Base-by-base conservation (phyloP, 1,140 invertebrate species). In the Littorina saxatilis region DNA sequence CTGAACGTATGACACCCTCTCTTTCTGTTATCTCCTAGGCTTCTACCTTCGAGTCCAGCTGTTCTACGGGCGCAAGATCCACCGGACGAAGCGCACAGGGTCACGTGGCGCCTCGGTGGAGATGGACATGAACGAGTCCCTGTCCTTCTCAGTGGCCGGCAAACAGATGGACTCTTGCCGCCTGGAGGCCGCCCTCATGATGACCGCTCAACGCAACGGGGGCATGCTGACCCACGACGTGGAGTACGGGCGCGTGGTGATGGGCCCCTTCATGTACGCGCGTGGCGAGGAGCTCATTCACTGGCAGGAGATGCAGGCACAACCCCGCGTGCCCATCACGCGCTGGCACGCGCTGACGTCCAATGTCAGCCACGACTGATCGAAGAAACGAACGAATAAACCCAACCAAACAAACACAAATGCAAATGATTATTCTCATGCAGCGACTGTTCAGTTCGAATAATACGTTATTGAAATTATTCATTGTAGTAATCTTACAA, bases 201-300 rank as follows among this genome's bases (percentile, higher is more conserved):
- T 87, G 13, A 50, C 78, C n/a, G 39, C 84, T 7, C 77, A 72
- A 5, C 40, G 81, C 1, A 66, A 50, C 32, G 50, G 72, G 2
- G 74, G 81, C 27, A 50, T 74, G 13, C 37, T 77, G 1, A 82
- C 78, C 27, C 83, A 86, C 58, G 88, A 90, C 55, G 83, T 88
- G 43, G 87, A 90, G 32, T 89, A 91, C 74, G 91, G 90, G 17
- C 84, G 85, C 35, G 83, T 89, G n/a, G 83, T 87, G 13, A 74
- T 92, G 29, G 92, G 92, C 20, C 88, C 91, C 1, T 92, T 92
- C 73, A 91, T 92, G 91, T 92, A 89, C 78, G 89, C 91, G 1
- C 83, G 91, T 20, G 91, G 92, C 5, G 89, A 91, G 37, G 90
- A 89, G 40, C 85, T 92, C 13, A 79, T 89, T 20, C 92, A 92